These are phyloP conservation scores for Gymnoscopelus braueri DNA, from an alignment of 2,797 vertebrate genomes.

Conservation along the genomic window DNA sequence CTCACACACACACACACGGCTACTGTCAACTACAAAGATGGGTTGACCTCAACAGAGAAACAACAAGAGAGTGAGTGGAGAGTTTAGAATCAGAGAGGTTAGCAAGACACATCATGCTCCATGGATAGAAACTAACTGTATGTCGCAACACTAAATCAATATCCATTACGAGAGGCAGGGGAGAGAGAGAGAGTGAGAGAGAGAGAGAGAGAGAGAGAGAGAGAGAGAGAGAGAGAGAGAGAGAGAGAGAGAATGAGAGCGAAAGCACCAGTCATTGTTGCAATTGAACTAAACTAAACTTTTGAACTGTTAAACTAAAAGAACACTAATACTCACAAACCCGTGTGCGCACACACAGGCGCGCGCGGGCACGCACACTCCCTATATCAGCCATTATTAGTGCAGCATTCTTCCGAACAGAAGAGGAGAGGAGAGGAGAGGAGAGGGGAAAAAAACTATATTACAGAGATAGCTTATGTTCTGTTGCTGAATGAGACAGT, in stretches of 20 bases:
- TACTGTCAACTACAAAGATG: constrained; percentile 38
- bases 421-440: not conserved
- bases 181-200: not conserved
- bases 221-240: not conserved
- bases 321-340: not conserved
- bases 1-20: not conserved
- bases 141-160: constrained; percentile 65
- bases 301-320: constrained; percentile 53
- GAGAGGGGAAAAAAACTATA: too few relatives aligned
- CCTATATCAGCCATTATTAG: constrained; percentile 7
- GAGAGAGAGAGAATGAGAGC: constrained; percentile 21
- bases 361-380: too few relatives aligned
- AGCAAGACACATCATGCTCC: constrained; percentile 33
- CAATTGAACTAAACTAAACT: constrained; percentile 42
- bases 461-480: too few relatives aligned
- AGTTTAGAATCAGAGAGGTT: constrained; percentile 47
- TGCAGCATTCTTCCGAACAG: constrained; percentile 1
- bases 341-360: not conserved
- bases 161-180: constrained; percentile 53
- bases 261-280: constrained; percentile 37
- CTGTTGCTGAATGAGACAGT: too few relatives aligned
- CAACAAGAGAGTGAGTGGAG: constrained; percentile 1
- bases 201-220: not conserved
- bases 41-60: constrained; percentile 35
- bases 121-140: constrained; percentile 50